Base-by-base conservation (phyloP, 2,888 invertebrate species). In the Neocrepidodera transversa region DNA sequence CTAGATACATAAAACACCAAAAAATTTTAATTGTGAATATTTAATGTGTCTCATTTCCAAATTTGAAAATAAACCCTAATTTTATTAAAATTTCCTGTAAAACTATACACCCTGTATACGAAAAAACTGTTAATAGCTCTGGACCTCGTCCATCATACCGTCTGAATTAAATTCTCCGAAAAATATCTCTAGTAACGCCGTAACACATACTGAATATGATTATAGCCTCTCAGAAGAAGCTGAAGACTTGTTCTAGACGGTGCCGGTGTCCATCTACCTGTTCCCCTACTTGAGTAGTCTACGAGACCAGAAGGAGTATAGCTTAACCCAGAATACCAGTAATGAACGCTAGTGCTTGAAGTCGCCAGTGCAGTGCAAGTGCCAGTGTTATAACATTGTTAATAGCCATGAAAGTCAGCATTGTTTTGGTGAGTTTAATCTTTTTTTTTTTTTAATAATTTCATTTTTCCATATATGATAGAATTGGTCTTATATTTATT, bases 391-490 rank as follows among this genome's bases (percentile, higher is more conserved):
- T 43, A 35, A 35, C 42, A 53, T 36, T 23, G 54, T 47, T 17
- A 36, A 56, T 48, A 45, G 45, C 45, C 42, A 60, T 60, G 60
- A 60, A 52, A 56, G n/a, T 56, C 48, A 23, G 47, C 43, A 5
- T 52, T 14, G 40, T 60, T 30, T 56, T 60, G 56, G 60, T 60
- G 42, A 60, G 60, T 48, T 28, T 48, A 17, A n/a, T 23, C 11
- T 50, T 50, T 42, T 35, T 3, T 23, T 23, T 23, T 23, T 23
- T 23, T 23, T 23, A 3, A 3, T 23, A 23, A 23, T 23, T 23
- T 23, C n/a, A n/a, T n/a, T n/a, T n/a, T n/a, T n/a, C n/a, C n/a
- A n/a, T n/a, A n/a, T n/a, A n/a, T n/a, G n/a, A n/a, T n/a, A n/a
- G n/a, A n/a, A n/a, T n/a, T n/a, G n/a, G n/a, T n/a, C n/a, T n/a